Percentiles rank a stretch among this genome's conserved stretches.
These are phyloP conservation scores for Avahi laniger DNA, from an alignment of 2,797 vertebrate species.

Conservation along the genomic window DNA sequence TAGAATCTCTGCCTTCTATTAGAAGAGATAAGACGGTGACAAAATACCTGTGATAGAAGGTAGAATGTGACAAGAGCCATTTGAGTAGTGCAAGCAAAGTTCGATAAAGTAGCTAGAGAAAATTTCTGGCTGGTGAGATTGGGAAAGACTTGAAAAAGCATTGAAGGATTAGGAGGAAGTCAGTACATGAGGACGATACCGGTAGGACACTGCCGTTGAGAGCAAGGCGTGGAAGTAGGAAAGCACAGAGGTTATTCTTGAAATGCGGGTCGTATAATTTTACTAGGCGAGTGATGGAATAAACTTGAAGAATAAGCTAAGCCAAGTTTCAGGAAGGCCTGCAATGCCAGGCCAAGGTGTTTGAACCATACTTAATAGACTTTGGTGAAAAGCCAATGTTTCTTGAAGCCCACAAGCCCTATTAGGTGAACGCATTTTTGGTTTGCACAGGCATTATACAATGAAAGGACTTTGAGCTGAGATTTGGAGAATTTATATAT, in stretches of 20 bases:
- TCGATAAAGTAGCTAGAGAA: neutral
- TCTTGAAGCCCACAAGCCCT: neutral
- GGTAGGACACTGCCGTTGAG: neutral
- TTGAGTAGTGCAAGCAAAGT: neutral
- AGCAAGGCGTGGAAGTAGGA: neutral
- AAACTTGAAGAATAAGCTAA: neutral
- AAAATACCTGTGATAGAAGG: neutral
- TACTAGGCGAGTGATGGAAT: neutral
- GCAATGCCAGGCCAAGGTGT: neutral
- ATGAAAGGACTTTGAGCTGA: neutral
- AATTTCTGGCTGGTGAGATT: neutral
- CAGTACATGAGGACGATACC: neutral
- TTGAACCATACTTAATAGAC: neutral
- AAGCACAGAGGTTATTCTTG: neutral
- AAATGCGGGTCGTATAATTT: neutral
- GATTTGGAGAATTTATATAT: neutral
- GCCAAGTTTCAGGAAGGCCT: neutral
- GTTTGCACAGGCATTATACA: neutral
- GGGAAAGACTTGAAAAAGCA: neutral
- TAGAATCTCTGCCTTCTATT: conserved; percentile 44
- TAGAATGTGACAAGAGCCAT: neutral
- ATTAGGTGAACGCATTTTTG: neutral
- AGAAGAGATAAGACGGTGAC: conserved; percentile 37
- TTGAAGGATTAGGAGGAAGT: neutral
- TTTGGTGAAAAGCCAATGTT: neutral